Evolutionary conservation across 2,888 invertebrate genomes (phyloP), one percentile per base, ranked within the genome.

Genomic region (Heliothis peltigera): DNA sequence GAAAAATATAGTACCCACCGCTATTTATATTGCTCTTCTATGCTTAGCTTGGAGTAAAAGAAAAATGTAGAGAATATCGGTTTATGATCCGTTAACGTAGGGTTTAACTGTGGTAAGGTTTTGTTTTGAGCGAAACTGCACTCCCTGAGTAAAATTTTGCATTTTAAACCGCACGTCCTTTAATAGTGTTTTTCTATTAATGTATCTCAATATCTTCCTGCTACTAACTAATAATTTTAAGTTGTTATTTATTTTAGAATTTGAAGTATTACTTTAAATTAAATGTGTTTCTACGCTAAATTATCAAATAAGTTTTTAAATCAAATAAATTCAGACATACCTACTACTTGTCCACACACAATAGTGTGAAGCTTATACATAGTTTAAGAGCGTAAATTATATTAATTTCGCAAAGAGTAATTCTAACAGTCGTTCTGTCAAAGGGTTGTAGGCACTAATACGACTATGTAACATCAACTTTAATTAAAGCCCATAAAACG

Each of bases 401-500:
- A 55, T 65, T 64, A 66, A 62, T 78, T 64, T 35, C 42, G 35
- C 75, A 69, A 67, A 75, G 61, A 68, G 68, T 65, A 75, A 68
- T 71, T 44, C 57, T 63, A 79, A 67, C 64, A 66, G 60, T 62
- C 65, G 64, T 69, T 65, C 48, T 59, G 51, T 65, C 64, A 66
- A 66, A 63, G 52, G 65, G 58, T 64, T 55, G 60, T 65, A 59
- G 57, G 57, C 64, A 78, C 78, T 78, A 76, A 75, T 76, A 75
- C 53, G 70, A 78, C 76, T 75, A 56, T 77, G 63, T 73, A 64
- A 67, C 75, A 76, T 68, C 64, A 60, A 73, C 74, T 82, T 85
- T 84, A 84, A 84, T 84, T 82, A 81, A 84, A 86, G 70, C 75
- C 75, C 72, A 82, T 84, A 83, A 85, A 83, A 81, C 71, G 74